Evolutionary conservation across 1,140 invertebrate genomes (phyloP), one percentile per base, ranked within the genome.

Genomic region (Cydia pomonella): DNA sequence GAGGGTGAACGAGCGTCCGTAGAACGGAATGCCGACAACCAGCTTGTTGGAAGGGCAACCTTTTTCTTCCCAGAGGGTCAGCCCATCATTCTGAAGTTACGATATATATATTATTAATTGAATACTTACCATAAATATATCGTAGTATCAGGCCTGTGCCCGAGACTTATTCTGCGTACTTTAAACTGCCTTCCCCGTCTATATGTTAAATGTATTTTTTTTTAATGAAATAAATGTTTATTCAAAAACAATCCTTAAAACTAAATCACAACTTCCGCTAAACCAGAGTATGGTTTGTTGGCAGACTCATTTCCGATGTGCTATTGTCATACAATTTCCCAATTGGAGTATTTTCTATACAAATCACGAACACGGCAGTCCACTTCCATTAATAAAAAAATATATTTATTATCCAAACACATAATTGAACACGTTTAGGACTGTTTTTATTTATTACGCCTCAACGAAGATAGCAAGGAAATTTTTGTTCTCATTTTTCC

Each of bases 31-130:
- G 12, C 97, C 97, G 23, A 99, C 96, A 0, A 98, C 95, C 18
- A 99, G 92, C 89, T 99, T 98, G 81, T 97, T 96, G 5, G 96
- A 95, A 0, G 97, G 96, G 81, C 97, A 97, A 7, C 98, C 98
- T 90, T 96, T 96, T 79, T 97, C 95, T 75, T 96, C 96, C 98
- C 98, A 99, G 16, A 98, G 89, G 73, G 95, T 94, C 10, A 97
- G 92, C 73, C 97, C 97, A 84, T 98, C 97, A 80, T 97, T 97
- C 97, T 98, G 82, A 44, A 85, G 85, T 41, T 73, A 82, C 92
- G 75, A 72, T 77, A 74, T 77, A 50, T 29, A 69, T 59, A n/a
- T 1, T 12, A 3, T 6, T 2, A 1, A 16, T 50, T 50, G 13
- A 13, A 13, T n/a, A n/a, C 47, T 5, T 50, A 6, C 29, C 29